Base-by-base conservation (phyloP, 64 coral and sea anemone species). In the Actinia equina region DNA sequence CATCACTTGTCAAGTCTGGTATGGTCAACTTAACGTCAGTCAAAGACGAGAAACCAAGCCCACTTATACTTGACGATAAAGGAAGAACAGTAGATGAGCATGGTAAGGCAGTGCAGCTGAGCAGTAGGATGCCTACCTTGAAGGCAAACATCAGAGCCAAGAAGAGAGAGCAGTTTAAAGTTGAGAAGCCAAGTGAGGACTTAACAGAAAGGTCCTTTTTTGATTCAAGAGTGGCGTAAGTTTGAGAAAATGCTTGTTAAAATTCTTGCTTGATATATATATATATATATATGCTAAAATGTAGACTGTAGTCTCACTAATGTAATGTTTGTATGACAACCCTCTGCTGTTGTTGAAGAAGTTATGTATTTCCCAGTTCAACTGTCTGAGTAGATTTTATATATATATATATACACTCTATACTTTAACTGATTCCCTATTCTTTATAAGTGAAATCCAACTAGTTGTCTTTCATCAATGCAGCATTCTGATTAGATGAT, bases 91-190 rank as follows among this genome's bases (percentile, higher is more conserved):
- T 99, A 44, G 97, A 99, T 76, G 84, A 93, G 1, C 76, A 90
- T 63, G 97, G 97, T 14, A 99, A 95, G 54, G 93, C 97, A 20
- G 89, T 99, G 25, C 91, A 90, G 64, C 71, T 99, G 27, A 93
- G 89, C 26, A 99, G 97, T 70, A 84, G 97, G 17, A 99, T 99
- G 97, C 97, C 97, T 26, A 99, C 97, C 59, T 77, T 99, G 1
- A 99, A 99, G 71, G 97, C 97, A 37, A 99, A 99, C 59, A 99
- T 99, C 25, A 88, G 97, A 67, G 97, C 97, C 17, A 99, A 99
- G 77, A 99, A 99, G 80, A 83, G 90, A 65, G 97, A 99, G 51
- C 90, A 94, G 42, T 99, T 99, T 62, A 99, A 93, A 77, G 89
- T 99, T 82, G 97, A 99, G 22, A 99, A 99, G 83, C 93, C 93